Base-by-base conservation (phyloP, 2,797 vertebrate genomes). In the Synanceia verrucosa region DNA sequence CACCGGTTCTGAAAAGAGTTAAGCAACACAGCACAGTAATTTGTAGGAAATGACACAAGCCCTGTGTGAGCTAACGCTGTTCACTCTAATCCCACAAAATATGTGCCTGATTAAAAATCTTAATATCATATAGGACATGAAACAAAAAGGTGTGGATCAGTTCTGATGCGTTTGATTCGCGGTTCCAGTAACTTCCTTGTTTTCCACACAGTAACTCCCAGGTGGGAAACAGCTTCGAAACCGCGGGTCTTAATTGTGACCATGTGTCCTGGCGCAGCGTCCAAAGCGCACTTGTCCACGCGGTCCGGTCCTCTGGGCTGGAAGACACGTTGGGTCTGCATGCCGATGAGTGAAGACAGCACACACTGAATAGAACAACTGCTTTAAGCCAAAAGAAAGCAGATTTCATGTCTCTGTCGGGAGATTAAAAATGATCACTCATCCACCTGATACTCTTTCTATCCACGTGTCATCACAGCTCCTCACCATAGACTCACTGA, bases 171-270 rank as follows among this genome's bases (percentile, higher is more conserved):
- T 90, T 89, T 90, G 88, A 91, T 85, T 87, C 18, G 14, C 60
- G 34, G 76, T 86, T 84, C 55, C 80, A 74, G 89, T 85, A 66
- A 81, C 74, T 71, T 84, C 84, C 81, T 71, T 86, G 70, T 84
- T 87, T 86, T 88, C 51, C 70, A 81, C 70, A 51, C 62, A 53
- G 79, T 79, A 73, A 85, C 51, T 83, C 82, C 82, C 84, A 89
- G 86, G 87, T 92, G 83, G 86, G 66, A 64, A 69, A 70, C 66
- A 41, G 83, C 76, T 82, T 90, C 73, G 76, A 80, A 90, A 71
- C 76, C 78, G 16, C 79, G 53, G n/a, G 36, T n/a, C 58, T 55
- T 91, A 88, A 93, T 90, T 85, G 80, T 18, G 55, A 83, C 63
- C 93, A 93, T 87, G 89, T 91, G 86, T 64, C 66, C 58, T 19